phyloP scores from a whole-genome alignment of 2,888 invertebrate species.

The Palloptera scutellata region DNA sequence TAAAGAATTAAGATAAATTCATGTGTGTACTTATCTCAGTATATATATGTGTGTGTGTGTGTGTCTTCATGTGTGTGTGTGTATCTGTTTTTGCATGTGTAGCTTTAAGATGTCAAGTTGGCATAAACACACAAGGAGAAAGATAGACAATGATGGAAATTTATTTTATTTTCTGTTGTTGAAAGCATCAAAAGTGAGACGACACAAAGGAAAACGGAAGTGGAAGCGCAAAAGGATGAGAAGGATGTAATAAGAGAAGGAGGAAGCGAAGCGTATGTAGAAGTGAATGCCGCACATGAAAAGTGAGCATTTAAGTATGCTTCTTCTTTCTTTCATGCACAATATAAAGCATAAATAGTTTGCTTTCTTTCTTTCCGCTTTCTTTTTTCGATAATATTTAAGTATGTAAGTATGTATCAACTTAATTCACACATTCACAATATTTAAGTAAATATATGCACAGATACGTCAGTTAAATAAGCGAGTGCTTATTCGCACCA shows the following conservation, averaged over 20 bases:
- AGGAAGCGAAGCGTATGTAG: not conserved
- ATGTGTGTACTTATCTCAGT: not conserved
- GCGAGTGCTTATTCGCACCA: conserved; percentile 11
- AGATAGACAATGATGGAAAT: conserved; percentile 15
- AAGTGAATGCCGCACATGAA: too few relatives aligned
- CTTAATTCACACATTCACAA: too few relatives aligned
- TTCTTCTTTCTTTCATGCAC: not conserved
- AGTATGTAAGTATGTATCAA: too few relatives aligned
- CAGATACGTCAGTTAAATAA: not conserved
- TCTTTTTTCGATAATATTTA: not conserved
- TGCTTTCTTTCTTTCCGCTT: not conserved
- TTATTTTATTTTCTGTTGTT: conserved; percentile 22
- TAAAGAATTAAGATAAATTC: too few relatives aligned
- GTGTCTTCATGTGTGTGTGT: not conserved
- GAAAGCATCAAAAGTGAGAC: conserved; percentile 19
- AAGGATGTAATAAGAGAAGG: not conserved
- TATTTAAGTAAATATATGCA: too few relatives aligned
- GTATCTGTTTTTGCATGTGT: not conserved
- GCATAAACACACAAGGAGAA: conserved; percentile 15
- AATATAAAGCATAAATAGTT: not conserved
- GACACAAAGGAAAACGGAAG: not conserved
- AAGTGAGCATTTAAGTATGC: not conserved
- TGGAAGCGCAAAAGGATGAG: not conserved
- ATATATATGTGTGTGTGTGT: not conserved
- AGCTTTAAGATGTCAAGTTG: conserved; percentile 29